Base-by-base conservation (phyloP, 2,113 vertebrate genomes). In the Setophaga kirtlandii region DNA sequence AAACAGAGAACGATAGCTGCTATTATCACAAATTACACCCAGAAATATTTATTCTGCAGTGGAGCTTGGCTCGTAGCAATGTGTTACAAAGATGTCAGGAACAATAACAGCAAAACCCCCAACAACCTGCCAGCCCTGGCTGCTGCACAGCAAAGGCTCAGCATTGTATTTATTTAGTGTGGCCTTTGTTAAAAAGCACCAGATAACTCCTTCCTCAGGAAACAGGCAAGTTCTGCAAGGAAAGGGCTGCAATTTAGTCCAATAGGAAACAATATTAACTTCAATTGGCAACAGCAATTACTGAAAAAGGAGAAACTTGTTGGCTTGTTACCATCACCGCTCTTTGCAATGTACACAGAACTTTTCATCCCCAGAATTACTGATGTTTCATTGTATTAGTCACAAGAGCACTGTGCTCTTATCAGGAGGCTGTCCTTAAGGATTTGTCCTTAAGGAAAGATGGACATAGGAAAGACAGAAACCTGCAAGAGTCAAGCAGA, bases 201-300 rank as follows among this genome's bases (percentile, higher is more conserved):
- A 39, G 83, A 55, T n/a, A 63, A 89, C 93, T 96, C 89, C 95
- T 97, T 95, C 95, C 91, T 89, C 91, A 97, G 93, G 94, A 97
- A 97, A 90, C 79, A 64, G 82, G 67, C 95, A 56, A 85, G 73
- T 69, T 70, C 85, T 96, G 83, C 93, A 63, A 55, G 58, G 15
- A 12, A 69, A 56, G 46, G 63, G 23, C 82, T 89, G 79, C 65
- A 87, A 96, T 93, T 89, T 55, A 94, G 30, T 63, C 83, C 83
- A 83, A 92, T 83, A 94, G 94, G 94, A 96, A 97, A 96, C 85
- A 93, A 96, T 90, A 96, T 64, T 83, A 77, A 87, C 84, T 89
- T 68, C 95, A 77, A 85, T 46, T 95, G 80, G 85, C 75, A 91
- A 74, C 28, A 78, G 70, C 85, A 56, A 74, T 91, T 87, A 37